Conservation (phyloP, 1,140 invertebrate species). For the Musca vetustissima region DNA sequence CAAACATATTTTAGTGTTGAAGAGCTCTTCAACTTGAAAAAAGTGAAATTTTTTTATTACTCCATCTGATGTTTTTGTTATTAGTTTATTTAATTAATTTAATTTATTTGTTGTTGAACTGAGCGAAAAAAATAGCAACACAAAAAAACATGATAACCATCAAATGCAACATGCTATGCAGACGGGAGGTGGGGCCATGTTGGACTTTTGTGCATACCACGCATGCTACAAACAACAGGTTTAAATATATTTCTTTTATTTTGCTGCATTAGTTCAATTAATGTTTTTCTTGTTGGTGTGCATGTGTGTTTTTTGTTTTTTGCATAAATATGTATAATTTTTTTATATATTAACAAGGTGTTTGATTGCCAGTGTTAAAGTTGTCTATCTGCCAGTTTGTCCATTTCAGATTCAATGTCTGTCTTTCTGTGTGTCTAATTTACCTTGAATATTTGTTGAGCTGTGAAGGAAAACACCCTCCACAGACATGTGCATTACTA, state of each 20-base stretch:
- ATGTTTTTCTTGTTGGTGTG: neutral
- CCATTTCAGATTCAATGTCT: neutral
- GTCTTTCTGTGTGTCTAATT: neutral
- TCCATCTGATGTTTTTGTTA: too few relatives aligned
- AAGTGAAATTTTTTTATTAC: too few relatives aligned
- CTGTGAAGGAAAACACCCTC: neutral
- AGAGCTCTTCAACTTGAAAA: too few relatives aligned
- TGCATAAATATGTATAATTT: slow-evolving; percentile 13
- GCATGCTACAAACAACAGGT: neutral
- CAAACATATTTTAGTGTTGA: too few relatives aligned
- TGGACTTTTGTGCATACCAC: too few relatives aligned
- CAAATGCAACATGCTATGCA: too few relatives aligned
- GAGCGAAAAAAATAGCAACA: too few relatives aligned
- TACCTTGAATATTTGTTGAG: neutral
- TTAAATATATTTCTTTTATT: slow-evolving; percentile 5
- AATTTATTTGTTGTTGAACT: too few relatives aligned
- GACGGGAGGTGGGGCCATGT: too few relatives aligned
- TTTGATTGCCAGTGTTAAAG: neutral
- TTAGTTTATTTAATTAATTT: too few relatives aligned
- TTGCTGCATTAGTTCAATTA: neutral
- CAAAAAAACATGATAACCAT: too few relatives aligned
- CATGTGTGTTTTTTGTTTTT: too few relatives aligned
- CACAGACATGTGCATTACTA: neutral
- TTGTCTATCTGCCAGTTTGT: neutral
- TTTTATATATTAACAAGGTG: neutral